Evolutionary conservation across 2,113 vertebrate genomes (phyloP).

Genomic region (Osmerus mordax): DNA sequence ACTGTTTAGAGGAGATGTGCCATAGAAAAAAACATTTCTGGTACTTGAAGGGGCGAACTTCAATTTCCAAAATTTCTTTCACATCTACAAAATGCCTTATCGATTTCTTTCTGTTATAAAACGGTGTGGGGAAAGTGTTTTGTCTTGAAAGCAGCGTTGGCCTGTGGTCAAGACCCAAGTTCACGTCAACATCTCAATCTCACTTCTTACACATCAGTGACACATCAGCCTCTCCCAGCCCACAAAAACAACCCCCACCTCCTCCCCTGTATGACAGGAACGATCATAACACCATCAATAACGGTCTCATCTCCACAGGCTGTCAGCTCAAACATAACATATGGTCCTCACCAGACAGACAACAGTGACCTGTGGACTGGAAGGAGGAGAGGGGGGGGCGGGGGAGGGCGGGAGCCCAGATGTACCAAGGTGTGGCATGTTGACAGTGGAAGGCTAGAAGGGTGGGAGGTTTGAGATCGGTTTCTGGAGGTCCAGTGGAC

Average conservation of each 20-base stretch:
- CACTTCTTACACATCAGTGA: constrained; percentile 14
- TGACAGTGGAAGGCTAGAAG: constrained; percentile 56
- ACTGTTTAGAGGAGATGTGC: neutral
- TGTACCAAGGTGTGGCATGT: constrained; percentile 33
- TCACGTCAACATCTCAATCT: neutral
- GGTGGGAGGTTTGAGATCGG: constrained; percentile 43
- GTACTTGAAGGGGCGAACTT: neutral
- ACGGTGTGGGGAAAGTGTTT: neutral
- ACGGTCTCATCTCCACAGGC: neutral
- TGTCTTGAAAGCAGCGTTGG: neutral
- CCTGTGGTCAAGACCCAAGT: neutral
- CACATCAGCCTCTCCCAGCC: neutral
- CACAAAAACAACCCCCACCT: neutral
- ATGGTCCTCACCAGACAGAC: neutral
- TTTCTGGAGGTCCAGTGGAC: constrained; percentile 4
- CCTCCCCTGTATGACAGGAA: neutral
- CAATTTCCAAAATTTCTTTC: too few species aligned
- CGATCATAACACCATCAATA: neutral
- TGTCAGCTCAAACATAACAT: constrained; percentile 9
- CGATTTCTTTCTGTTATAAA: neutral
- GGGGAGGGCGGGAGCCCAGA: constrained; percentile 23
- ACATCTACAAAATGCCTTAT: too few species aligned
- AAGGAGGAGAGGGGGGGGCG: neutral
- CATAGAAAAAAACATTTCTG: neutral
- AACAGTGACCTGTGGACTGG: neutral